Evolutionary conservation across 2,888 invertebrate species (phyloP).

Genomic region (Apeira syringaria): DNA sequence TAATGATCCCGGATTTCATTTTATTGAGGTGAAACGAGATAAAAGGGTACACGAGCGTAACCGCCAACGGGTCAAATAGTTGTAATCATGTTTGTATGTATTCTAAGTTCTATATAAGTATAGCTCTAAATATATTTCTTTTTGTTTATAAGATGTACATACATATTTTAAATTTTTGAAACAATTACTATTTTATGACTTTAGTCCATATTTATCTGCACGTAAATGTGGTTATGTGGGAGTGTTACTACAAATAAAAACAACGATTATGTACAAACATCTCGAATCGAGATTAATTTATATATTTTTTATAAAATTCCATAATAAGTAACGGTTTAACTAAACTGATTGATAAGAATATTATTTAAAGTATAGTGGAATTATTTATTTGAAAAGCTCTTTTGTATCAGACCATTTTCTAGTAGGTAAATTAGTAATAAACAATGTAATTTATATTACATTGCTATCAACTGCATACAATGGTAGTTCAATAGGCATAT

Average conservation of each 20-base stretch:
- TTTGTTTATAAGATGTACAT: too few species aligned
- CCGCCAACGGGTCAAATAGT: too few species aligned
- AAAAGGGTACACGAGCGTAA: too few species aligned
- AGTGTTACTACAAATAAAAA: constrained; percentile 44
- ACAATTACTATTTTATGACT: background rate
- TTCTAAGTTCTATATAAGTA: too few species aligned
- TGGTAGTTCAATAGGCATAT: constrained; percentile 46
- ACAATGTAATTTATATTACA: constrained; percentile 24
- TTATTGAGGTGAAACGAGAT: too few species aligned
- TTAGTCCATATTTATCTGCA: too few species aligned
- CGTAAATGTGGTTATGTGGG: too few species aligned
- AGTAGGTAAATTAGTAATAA: constrained; percentile 31
- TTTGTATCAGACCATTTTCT: constrained; percentile 29
- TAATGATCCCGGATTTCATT: too few species aligned
- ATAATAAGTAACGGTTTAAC: constrained; percentile 50
- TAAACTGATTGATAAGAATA: constrained; percentile 38
- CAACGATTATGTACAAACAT: constrained; percentile 57
- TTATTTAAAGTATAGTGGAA: constrained; percentile 46
- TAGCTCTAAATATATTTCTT: too few species aligned
- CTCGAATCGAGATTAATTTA: constrained; percentile 52
- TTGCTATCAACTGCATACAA: constrained; percentile 32
- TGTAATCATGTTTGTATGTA: too few species aligned
- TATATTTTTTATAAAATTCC: constrained; percentile 49
- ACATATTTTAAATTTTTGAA: background rate
- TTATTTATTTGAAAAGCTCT: constrained; percentile 40